Evolutionary conservation across 2,797 vertebrate species (phyloP).

Genomic region (Labroides dimidiatus): DNA sequence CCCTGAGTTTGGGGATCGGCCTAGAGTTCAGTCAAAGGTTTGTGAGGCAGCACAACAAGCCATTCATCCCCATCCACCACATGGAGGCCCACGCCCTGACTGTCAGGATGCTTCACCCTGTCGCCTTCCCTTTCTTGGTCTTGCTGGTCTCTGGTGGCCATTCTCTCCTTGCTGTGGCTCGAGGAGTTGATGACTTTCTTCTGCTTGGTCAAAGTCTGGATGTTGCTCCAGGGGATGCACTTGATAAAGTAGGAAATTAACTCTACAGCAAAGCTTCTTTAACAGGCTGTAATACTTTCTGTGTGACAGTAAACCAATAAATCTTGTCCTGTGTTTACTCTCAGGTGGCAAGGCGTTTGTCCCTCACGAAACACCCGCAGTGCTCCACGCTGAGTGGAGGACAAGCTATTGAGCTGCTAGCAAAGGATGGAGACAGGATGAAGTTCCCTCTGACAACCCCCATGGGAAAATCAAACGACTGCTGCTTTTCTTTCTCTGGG

Average conservation of each 20-base stretch:
- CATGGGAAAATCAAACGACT: slow-evolving; percentile 86
- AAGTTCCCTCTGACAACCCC: slow-evolving; percentile 84
- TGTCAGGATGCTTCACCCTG: slow-evolving; percentile 84
- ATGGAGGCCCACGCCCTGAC: slow-evolving; percentile 99
- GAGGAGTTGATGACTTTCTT: slow-evolving; percentile 91
- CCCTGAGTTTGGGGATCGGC: slow-evolving; percentile 90
- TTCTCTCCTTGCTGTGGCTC: slow-evolving; percentile 90
- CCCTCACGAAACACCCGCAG: slow-evolving; percentile 86
- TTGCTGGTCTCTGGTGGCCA: slow-evolving; percentile 95
- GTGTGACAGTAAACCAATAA: not conserved
- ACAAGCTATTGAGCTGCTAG: slow-evolving; percentile 91
- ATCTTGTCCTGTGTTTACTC: slow-evolving; percentile 22
- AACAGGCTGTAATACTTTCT: not conserved
- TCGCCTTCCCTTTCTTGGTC: slow-evolving; percentile 94
- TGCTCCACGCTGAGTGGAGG: slow-evolving; percentile 91
- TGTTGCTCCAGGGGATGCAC: slow-evolving; percentile 91
- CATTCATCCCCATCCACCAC: slow-evolving; percentile 96
- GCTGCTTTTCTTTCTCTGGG: slow-evolving; percentile 94
- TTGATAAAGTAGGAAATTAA: slow-evolving; percentile 90
- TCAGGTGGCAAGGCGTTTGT: slow-evolving; percentile 93
- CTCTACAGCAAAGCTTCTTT: not conserved
- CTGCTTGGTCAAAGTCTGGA: slow-evolving; percentile 91
- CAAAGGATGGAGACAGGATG: slow-evolving; percentile 82
- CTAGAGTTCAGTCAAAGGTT: slow-evolving; percentile 88
- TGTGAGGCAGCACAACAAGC: slow-evolving; percentile 84